These are phyloP conservation scores for Steromphala cineraria DNA, from an alignment of 2,888 invertebrate species.

Conservation along the genomic window DNA sequence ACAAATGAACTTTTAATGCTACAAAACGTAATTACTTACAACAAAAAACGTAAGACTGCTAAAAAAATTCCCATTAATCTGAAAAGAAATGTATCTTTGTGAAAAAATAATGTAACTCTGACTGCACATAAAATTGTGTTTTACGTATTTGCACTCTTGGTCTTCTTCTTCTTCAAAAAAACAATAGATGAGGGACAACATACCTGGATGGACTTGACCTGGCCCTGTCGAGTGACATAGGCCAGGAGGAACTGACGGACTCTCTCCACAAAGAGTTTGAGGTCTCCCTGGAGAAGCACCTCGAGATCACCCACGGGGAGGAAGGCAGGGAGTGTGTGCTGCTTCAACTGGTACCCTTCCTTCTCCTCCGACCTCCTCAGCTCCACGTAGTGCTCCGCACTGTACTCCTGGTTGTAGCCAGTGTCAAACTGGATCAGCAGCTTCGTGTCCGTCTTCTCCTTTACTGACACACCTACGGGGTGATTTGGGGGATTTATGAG, in stretches of 20 bases:
- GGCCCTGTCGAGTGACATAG: conserved; percentile 4
- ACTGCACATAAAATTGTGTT: no score
- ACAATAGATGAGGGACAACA: not conserved
- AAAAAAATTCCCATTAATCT: no score
- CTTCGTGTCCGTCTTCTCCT: not conserved
- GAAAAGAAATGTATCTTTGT: no score
- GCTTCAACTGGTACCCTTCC: not conserved
- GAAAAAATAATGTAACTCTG: no score
- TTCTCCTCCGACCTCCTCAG: not conserved
- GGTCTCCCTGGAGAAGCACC: conserved; percentile 21
- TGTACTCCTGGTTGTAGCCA: not conserved
- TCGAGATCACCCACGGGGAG: not conserved
- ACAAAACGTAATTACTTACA: no score
- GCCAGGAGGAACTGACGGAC: not conserved
- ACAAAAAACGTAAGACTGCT: no score
- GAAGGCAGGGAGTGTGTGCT: not conserved
- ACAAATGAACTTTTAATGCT: no score
- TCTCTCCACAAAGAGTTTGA: conserved; percentile 24
- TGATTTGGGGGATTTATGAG: no score
- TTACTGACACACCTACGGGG: not conserved
- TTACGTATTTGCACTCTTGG: no score
- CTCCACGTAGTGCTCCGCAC: conserved; percentile 19
- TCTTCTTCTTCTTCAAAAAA: no score
- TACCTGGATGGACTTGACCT: conserved; percentile 28
- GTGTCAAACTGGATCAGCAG: not conserved